Conservation (phyloP, 2,113 vertebrate species). For the Eretmochelys imbricata region DNA sequence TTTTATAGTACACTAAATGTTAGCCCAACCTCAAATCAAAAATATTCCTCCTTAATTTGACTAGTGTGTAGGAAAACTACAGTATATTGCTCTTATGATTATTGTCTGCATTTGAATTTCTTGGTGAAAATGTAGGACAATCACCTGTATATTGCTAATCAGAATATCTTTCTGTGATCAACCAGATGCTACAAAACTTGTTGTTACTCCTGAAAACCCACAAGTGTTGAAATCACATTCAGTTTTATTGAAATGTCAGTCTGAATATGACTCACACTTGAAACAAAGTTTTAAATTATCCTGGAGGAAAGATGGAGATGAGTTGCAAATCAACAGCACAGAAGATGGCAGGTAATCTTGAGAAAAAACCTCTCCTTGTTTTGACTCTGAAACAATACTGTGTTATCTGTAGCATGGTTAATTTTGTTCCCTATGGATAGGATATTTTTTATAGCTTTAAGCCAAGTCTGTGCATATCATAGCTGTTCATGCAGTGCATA, state of each 20-base stretch:
- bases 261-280: conserved; percentile 88
- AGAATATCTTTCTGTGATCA: conserved; percentile 34
- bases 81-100: background rate
- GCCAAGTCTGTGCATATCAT: conserved; percentile 25
- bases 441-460: conserved; percentile 36
- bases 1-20: background rate
- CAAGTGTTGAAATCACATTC: conserved; percentile 83
- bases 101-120: background rate
- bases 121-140: conserved; percentile 14
- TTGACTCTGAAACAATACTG: background rate
- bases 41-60: background rate
- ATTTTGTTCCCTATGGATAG: background rate
- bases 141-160: conserved; percentile 34
- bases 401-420: background rate
- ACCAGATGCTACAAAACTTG: conserved; percentile 90
- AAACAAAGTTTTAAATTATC: conserved; percentile 86
- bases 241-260: conserved; percentile 87
- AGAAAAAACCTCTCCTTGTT: background rate
- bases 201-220: conserved; percentile 81
- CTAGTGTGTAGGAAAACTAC: background rate
- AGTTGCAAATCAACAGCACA: conserved; percentile 82
- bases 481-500: fast-evolving
- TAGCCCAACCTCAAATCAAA: background rate
- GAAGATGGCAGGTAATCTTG: conserved; percentile 83
- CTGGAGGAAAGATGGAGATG: conserved; percentile 89